Conservation (phyloP, 35 echinoderm and acorn worm genomes). For the Amphiura filiformis region DNA sequence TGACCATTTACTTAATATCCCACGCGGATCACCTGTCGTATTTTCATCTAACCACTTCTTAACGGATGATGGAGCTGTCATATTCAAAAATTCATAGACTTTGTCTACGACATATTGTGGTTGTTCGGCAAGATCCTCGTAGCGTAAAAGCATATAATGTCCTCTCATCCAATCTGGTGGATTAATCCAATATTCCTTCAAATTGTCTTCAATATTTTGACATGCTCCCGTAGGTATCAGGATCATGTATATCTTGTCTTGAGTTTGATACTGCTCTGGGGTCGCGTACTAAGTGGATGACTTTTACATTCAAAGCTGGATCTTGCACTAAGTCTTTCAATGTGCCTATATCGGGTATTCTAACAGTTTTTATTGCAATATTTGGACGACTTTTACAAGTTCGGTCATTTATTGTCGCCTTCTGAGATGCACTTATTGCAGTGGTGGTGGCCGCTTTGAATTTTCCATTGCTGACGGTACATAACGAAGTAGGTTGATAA, state of each 20-base stretch:
- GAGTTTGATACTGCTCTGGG: constrained; percentile 83
- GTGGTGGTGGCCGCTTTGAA: background rate
- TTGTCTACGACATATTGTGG: constrained; percentile 52
- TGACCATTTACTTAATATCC: background rate
- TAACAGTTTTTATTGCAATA: constrained; percentile 66
- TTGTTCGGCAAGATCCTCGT: constrained; percentile 68
- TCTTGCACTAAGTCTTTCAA: constrained; percentile 33
- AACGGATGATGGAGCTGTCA: constrained; percentile 31
- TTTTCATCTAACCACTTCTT: constrained; percentile 54
- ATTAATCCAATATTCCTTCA: constrained; percentile 22
- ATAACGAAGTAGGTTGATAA: background rate
- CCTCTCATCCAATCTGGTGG: constrained; percentile 57
- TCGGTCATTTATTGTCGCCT: background rate
- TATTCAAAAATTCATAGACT: constrained; percentile 64
- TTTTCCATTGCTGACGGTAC: background rate
- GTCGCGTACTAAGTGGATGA: constrained; percentile 76
- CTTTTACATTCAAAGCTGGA: constrained; percentile 48
- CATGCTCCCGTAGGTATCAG: constrained; percentile 50
- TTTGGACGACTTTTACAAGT: constrained; percentile 8
- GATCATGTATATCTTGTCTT: constrained; percentile 16
- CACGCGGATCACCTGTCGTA: background rate
- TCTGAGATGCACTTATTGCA: background rate
- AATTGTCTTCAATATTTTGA: constrained; percentile 50
- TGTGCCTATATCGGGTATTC: constrained; percentile 49
- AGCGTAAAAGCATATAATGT: constrained; percentile 60